A percentile compares a stretch with the other conserved stretches of the same genome.
phyloP scores from a whole-genome alignment of 1,140 invertebrate genomes.

The Lordiphosa collinella region DNA sequence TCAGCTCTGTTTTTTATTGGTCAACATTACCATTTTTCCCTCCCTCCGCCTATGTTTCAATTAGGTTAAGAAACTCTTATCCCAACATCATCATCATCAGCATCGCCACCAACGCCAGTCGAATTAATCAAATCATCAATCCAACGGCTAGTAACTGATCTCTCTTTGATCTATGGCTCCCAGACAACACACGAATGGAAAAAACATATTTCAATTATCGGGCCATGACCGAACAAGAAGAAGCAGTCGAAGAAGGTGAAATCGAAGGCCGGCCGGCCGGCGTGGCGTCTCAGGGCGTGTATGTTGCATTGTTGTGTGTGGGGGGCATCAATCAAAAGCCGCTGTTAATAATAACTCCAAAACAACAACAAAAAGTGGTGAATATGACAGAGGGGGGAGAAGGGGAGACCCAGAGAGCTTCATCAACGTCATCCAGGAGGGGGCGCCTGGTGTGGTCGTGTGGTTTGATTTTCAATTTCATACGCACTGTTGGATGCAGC shows the following conservation, averaged over 20 bases:
- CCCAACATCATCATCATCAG: conserved; percentile 7
- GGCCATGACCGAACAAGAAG: conserved; percentile 59
- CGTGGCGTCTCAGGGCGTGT: conserved; percentile 29
- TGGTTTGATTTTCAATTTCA: conserved; percentile 60
- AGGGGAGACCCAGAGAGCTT: conserved; percentile 46
- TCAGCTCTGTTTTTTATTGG: conserved; percentile 2
- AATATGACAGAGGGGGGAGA: conserved; percentile 39
- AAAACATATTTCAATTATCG: conserved; percentile 74
- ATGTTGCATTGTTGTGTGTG: conserved; percentile 21
- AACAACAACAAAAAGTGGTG: conserved; percentile 31
- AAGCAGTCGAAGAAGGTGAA: conserved; percentile 52
- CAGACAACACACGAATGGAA: conserved; percentile 1
- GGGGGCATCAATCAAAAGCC: conserved; percentile 71
- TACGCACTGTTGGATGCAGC: conserved; percentile 70
- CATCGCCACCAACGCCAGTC: conserved; percentile 19
- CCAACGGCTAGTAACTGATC: conserved; percentile 30
- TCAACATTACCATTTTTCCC: conserved; percentile 3
- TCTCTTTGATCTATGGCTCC: conserved; percentile 56
- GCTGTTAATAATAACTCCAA: conserved; percentile 26
- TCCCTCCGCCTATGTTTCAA: conserved; percentile 34
- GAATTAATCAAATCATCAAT: conserved; percentile 74
- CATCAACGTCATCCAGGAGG: conserved; percentile 30
- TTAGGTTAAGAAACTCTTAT: conserved; percentile 19
- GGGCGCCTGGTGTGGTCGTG: conserved; percentile 38
- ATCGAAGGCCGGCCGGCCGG: conserved; percentile 23